Conservation (phyloP, 1,140 invertebrate species). For the Microplitis demolitor region DNA sequence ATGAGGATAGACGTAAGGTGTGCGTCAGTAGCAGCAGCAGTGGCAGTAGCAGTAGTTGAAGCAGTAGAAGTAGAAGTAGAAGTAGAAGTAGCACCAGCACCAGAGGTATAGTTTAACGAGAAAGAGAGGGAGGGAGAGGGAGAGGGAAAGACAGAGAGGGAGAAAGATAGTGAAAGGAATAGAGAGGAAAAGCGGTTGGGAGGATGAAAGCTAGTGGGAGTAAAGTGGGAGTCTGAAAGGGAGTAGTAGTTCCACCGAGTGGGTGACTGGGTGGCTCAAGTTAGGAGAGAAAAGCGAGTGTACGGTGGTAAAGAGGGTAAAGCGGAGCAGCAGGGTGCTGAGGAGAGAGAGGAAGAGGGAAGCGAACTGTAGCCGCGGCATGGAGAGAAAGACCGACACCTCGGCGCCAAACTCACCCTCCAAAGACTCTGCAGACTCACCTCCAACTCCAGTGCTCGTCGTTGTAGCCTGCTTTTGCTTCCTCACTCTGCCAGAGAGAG, state of each 20-base stretch:
- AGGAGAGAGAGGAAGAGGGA: background rate
- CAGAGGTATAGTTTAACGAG: conserved; percentile 1
- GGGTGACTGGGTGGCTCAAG: background rate
- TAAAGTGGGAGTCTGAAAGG: conserved; percentile 18
- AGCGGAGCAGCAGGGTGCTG: background rate
- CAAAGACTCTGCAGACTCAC: conserved; percentile 60
- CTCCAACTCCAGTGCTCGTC: conserved; percentile 42
- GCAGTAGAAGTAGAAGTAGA: no score
- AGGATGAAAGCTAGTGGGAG: conserved; percentile 23
- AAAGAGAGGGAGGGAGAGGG: background rate
- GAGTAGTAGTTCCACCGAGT: background rate
- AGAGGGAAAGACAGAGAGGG: background rate
- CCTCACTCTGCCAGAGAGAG: no score
- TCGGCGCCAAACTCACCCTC: conserved; percentile 62
- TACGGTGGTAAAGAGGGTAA: background rate
- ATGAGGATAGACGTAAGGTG: background rate
- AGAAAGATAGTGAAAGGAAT: conserved; percentile 12
- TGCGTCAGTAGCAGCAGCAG: background rate
- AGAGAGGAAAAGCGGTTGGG: conserved; percentile 10
- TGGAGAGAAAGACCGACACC: conserved; percentile 52
- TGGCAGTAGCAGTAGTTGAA: no score
- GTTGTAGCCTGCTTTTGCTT: conserved; percentile 25
- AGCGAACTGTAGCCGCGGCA: conserved; percentile 26
- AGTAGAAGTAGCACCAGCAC: no score
- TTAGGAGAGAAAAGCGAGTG: conserved; percentile 2